Percentiles rank a stretch among this genome's conserved stretches.
Conservation (phyloP, 2,888 invertebrate species). For the Sinodicranocentrus sp. region DNA sequence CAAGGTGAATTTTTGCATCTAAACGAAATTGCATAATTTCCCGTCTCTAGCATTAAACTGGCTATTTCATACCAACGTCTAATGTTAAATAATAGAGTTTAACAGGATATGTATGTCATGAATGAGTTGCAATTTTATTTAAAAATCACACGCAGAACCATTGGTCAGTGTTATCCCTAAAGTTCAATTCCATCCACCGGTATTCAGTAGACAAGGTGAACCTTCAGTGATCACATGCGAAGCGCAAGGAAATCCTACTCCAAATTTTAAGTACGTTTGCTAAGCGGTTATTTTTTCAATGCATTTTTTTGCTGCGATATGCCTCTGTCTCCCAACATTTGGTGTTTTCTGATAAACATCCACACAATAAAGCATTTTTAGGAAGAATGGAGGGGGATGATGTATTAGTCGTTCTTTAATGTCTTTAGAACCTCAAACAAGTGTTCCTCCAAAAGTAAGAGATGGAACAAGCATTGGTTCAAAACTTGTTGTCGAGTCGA, state of each 20-base stretch:
- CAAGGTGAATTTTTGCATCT: constrained; percentile 61
- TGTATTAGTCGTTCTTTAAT: too few species aligned
- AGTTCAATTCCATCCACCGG: constrained; percentile 69
- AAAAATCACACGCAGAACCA: too few species aligned
- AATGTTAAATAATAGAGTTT: too few species aligned
- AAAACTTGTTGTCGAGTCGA: constrained; percentile 65
- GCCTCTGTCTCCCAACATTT: constrained; percentile 46
- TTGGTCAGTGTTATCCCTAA: constrained; percentile 72
- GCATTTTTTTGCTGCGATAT: neutral
- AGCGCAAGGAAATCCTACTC: constrained; percentile 68
- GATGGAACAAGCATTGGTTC: constrained; percentile 74
- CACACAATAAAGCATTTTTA: constrained; percentile 17
- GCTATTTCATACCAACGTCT: too few species aligned
- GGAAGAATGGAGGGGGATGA: too few species aligned
- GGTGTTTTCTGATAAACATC: constrained; percentile 24
- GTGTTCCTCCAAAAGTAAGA: constrained; percentile 72
- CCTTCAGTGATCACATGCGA: constrained; percentile 70
- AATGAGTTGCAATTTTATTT: too few species aligned
- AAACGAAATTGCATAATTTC: too few species aligned
- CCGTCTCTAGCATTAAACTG: too few species aligned
- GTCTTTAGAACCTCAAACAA: constrained; percentile 72
- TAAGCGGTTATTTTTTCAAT: neutral
- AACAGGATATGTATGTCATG: too few species aligned
- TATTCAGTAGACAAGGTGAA: constrained; percentile 58
- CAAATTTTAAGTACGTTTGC: constrained; percentile 70